A percentile compares a stretch with the other conserved stretches of the same genome.
phyloP scores from a whole-genome alignment of 2,113 vertebrate species.

The Ammodytes marinus region DNA sequence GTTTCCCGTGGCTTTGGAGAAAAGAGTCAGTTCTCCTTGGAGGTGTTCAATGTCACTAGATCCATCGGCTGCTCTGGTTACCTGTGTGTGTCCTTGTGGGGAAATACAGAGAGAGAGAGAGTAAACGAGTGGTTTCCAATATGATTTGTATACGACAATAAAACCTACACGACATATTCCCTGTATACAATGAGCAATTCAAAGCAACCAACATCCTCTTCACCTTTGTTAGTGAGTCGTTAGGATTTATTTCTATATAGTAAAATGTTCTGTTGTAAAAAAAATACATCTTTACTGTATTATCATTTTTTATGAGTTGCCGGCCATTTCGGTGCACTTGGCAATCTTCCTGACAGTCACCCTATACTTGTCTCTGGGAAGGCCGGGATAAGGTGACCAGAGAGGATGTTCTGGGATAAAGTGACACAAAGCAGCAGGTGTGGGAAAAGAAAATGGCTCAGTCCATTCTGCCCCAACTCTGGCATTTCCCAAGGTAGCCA shows the following conservation, averaged over 20 bases:
- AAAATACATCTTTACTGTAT: background rate
- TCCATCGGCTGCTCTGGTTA: constrained; percentile 71
- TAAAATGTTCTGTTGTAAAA: background rate
- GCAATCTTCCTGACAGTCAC: constrained; percentile 30
- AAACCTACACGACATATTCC: background rate
- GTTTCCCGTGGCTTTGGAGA: constrained; percentile 71
- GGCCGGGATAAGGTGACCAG: constrained; percentile 51
- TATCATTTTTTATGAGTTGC: background rate
- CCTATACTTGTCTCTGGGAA: constrained; percentile 24
- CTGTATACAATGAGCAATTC: background rate
- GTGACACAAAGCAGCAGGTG: constrained; percentile 75
- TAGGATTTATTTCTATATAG: background rate
- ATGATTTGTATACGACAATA: background rate
- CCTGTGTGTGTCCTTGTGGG: constrained; percentile 31
- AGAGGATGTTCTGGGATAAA: constrained; percentile 60
- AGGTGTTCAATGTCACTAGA: constrained; percentile 72
- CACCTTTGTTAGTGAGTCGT: background rate
- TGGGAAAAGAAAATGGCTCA: constrained; percentile 64
- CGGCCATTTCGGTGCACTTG: constrained; percentile 14
- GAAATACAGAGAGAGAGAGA: constrained; percentile 6
- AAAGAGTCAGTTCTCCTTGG: constrained; percentile 60
- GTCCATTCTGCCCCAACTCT: constrained; percentile 51
- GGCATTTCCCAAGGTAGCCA: constrained; percentile 73
- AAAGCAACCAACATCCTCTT: background rate
- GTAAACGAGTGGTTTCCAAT: background rate